Evolutionary conservation across 1,140 invertebrate species (phyloP), one percentile per base, ranked within the genome.

Genomic region (Nasonia longicornis): DNA sequence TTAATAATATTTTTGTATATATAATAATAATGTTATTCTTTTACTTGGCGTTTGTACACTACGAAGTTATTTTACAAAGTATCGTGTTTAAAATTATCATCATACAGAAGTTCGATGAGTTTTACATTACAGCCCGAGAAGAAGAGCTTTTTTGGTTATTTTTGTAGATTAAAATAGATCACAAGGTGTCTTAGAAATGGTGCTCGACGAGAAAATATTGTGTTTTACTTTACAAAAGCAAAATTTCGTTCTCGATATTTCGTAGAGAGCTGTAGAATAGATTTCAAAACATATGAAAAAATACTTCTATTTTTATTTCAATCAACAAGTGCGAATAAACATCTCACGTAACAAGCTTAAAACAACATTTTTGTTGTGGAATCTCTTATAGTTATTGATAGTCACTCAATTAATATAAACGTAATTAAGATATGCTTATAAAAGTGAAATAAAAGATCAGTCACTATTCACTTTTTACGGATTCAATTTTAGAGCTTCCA

Each of bases 1-100:
- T 67, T 74, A 69, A 35, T 79, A 79, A 26, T 52, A 31, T 14
- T 75, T 38, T 63, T 64, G 35, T 76, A 80, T 42, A 64, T 77
- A 76, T 76, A 35, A 71, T 42, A 64, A 80, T 81, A 38, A 63
- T 29, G 26, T 42, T 77, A 66, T 48, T 74, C 1, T 80, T 67
- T 71, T 76, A 52, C 74, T 76, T 81, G 80, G 67, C 64, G 20
- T 77, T 75, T 81, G 67, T 81, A 81, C 80, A 81, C 74, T 81
- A 76, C 80, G 8, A 52, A 70, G 14, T 77, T 81, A 76, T 77
- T 58, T 81, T 81, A 81, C 80, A 81, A 77, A 58, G 29, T 71
- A 77, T 76, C 2, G 63, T 70, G 4, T 71, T 81, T 71, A 81
- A 69, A 76, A 71, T 71, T 81, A 80, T 74, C 12, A 74, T 75